phyloP scores from a whole-genome alignment of 35 echinoderm and acorn worm genomes.

The Patiria miniata region DNA sequence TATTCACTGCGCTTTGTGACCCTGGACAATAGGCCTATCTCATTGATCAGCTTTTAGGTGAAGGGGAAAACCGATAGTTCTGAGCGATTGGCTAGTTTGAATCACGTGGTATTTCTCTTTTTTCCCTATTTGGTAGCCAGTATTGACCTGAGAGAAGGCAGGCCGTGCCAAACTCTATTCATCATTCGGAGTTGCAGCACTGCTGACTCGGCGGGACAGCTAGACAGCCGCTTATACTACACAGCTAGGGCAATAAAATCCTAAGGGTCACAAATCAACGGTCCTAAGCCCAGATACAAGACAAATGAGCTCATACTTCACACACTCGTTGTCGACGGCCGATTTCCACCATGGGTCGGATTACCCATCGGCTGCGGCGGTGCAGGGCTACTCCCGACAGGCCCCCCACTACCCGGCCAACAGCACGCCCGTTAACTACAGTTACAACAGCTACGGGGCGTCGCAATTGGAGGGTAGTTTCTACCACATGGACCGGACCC shows the following conservation, averaged over 20 bases:
- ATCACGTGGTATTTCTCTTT: conserved; percentile 14
- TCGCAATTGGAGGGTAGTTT: conserved; percentile 39
- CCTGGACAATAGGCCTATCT: not conserved
- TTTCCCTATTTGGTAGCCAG: conserved; percentile 17
- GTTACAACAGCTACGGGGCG: conserved; percentile 42
- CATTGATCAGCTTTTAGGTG: conserved; percentile 17
- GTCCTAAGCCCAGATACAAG: conserved; percentile 17
- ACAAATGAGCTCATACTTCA: conserved; percentile 79
- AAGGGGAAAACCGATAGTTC: not conserved
- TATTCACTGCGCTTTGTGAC: not conserved
- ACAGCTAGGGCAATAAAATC: conserved; percentile 39
- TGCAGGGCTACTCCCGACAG: conserved; percentile 55
- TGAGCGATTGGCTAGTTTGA: not conserved
- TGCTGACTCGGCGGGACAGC: conserved; percentile 23
- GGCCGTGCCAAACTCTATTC: not conserved
- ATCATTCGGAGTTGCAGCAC: not conserved
- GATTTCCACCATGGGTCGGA: conserved; percentile 75
- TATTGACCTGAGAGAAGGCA: not conserved
- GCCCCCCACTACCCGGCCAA: conserved; percentile 60
- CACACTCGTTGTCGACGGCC: conserved; percentile 69
- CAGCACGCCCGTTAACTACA: conserved; percentile 37
- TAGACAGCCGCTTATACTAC: conserved; percentile 11
- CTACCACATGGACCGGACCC: conserved; percentile 51
- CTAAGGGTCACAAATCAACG: conserved; percentile 55
- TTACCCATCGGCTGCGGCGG: conserved; percentile 64